Evolutionary conservation across 2,113 vertebrate genomes (phyloP), one percentile per base, ranked within the genome.

Genomic region (Gopherus evgoodei): DNA sequence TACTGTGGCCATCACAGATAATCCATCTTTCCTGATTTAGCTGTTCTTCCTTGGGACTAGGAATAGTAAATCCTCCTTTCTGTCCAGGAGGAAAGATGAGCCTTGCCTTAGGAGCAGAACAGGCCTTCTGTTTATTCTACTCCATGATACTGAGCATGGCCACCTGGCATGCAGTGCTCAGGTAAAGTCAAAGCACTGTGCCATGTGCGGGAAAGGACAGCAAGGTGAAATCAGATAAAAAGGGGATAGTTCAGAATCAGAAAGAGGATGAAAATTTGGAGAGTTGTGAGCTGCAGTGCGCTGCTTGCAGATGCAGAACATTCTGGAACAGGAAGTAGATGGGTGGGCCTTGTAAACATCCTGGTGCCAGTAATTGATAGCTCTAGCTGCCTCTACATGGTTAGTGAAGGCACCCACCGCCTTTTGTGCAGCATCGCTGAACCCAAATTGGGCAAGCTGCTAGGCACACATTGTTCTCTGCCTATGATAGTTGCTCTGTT

Each of bases 391-490:
- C 42, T 14, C 22, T 21, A 11, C 29, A 1, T 31, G 35, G 5
- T 42, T 57, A 1, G 65, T 12, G 76, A 83, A 81, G 90, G 16
- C 83, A 44, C 27, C 81, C 35, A 49, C 82, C 56, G 56, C 62
- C 53, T 80, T 50, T 76, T 22, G 21, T 8, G 50, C 49, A 62
- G 53, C 56, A 35, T 44, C 6, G 6, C 72, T 27, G 42, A 13
- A 25, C 38, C 49, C 27, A 85, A 90, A 83, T 87, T 38, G 27
- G 86, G 53, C 42, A 5, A 93, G 88, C 82, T 59, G 11, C 19
- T 31, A 56, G 42, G 2, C 16, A 3, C 16, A 1, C 0, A 3
- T 50, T 44, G 54, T 29, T 62, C 79, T 22, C 27, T 8, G 54
- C 2, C 0, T 49, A 49, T 10, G 35, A 8, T 81, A 93, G n/a